phyloP scores from a whole-genome alignment of 1,140 invertebrate genomes.

The Oreohelix idahoensis region DNA sequence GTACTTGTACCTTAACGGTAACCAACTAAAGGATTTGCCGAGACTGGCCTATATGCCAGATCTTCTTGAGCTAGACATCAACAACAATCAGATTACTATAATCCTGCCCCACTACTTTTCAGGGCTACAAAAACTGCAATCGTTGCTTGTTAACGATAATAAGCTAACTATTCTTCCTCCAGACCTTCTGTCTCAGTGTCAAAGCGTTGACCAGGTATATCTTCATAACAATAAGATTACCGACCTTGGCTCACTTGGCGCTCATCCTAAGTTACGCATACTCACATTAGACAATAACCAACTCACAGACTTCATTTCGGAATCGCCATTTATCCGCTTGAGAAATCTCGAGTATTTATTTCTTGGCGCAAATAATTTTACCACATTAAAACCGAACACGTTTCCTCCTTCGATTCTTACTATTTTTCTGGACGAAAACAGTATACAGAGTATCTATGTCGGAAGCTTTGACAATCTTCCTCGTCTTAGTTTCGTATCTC shows the following conservation, averaged over 20 bases:
- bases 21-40: background rate
- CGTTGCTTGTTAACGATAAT: slow-evolving; percentile 16
- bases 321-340: slow-evolving; percentile 13
- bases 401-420: background rate
- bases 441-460: background rate
- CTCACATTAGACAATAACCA: slow-evolving; percentile 28
- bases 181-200: background rate
- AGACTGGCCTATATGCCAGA: background rate
- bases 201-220: background rate
- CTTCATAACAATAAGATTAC: slow-evolving; percentile 15
- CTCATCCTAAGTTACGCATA: background rate
- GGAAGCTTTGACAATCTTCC: background rate
- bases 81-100: background rate
- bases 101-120: background rate
- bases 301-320: slow-evolving; percentile 1
- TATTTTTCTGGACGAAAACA: background rate
- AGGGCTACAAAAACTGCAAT: background rate
- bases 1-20: background rate
- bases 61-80: background rate
- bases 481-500: background rate
- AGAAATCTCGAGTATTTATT: background rate
- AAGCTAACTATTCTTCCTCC: background rate
- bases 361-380: slow-evolving; percentile 5
- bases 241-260: background rate
- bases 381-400: background rate